phyloP scores from a whole-genome alignment of 2,797 vertebrate species.

The Muraenolepis orangiensis region DNA sequence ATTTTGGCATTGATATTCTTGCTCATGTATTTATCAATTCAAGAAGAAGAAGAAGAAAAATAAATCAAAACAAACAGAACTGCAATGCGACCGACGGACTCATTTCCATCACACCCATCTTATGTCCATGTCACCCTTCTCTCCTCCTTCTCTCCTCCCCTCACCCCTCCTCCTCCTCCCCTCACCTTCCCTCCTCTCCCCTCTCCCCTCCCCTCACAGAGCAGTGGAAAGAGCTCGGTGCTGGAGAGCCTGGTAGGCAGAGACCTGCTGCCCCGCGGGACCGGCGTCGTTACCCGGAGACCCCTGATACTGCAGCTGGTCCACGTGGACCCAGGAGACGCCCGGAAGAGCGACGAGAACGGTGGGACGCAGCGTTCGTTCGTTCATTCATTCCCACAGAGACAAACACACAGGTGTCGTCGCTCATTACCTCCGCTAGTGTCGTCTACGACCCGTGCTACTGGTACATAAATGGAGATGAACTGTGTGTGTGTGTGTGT shows the following conservation, averaged over 20 bases:
- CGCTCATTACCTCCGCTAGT: no score
- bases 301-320: constrained; percentile 97
- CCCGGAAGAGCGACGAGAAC: constrained; percentile 87
- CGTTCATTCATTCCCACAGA: not conserved
- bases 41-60: no score
- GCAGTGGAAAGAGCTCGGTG: constrained; percentile 98
- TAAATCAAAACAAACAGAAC: no score
- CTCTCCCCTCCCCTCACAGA: constrained; percentile 74
- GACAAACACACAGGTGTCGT: not conserved
- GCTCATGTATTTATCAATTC: no score
- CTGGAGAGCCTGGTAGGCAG: constrained; percentile 95
- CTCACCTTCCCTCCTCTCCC: not conserved
- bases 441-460: no score
- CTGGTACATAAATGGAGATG: no score
- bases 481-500: no score
- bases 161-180: no score
- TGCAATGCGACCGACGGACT: no score
- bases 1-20: not conserved
- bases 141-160: no score
- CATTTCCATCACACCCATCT: no score
- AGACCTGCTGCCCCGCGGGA: constrained; percentile 94
- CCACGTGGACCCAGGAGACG: constrained; percentile 86
- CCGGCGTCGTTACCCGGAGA: constrained; percentile 91
- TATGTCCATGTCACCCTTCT: no score
- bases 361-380: constrained; percentile 75